Percentiles rank a stretch among this genome's conserved stretches.
phyloP scores from a whole-genome alignment of 1,140 invertebrate genomes.

The Cydia pomonella region DNA sequence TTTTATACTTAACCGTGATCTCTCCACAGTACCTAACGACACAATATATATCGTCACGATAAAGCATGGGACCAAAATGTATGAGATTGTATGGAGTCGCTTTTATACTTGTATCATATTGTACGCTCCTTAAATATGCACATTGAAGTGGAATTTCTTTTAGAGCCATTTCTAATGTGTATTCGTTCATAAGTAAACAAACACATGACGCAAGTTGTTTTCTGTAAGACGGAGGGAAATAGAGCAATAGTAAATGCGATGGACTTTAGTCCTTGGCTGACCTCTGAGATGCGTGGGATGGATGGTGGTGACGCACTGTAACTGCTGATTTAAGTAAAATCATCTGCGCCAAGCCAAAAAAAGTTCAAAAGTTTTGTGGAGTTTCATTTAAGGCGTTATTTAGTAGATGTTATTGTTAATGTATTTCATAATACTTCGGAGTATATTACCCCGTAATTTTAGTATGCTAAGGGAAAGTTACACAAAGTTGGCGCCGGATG shows the following conservation, averaged over 20 bases:
- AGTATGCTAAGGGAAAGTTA: not conserved
- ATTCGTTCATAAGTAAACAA: constrained; percentile 16
- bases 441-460: not conserved
- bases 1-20: too few species aligned
- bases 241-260: constrained; percentile 40
- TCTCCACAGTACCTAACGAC: too few species aligned
- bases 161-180: not conserved
- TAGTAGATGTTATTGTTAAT: not conserved
- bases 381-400: not conserved
- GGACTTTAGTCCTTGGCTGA: constrained; percentile 53
- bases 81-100: too few species aligned
- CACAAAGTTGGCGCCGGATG: constrained; percentile 2
- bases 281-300: constrained; percentile 51
- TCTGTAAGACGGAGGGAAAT: constrained; percentile 12
- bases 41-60: too few species aligned
- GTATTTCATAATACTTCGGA: not conserved
- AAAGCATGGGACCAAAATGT: too few species aligned
- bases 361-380: not conserved
- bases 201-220: constrained; percentile 29
- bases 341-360: constrained; percentile 24
- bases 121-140: too few species aligned
- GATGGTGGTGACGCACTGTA: constrained; percentile 39
- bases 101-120: too few species aligned
- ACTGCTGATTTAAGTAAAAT: constrained; percentile 54
- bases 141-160: too few species aligned